Evolutionary conservation across 2,888 invertebrate genomes (phyloP), one percentile per base, ranked within the genome.

Genomic region (Netelia melanura): DNA sequence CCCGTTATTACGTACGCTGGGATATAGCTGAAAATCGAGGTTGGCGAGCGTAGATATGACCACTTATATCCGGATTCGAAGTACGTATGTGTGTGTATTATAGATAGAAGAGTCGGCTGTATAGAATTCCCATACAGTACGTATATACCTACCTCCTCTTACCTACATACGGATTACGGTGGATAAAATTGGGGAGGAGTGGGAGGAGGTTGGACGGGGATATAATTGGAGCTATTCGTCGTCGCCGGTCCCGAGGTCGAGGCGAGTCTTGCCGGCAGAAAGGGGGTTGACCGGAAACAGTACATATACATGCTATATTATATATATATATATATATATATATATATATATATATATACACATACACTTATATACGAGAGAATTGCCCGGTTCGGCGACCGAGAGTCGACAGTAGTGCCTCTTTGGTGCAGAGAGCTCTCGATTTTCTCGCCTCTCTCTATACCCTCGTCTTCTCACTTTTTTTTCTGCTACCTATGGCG

Each of bases 401-500:
- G 30, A 78, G 61, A 58, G 23, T 54, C 38, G 78, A 77, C 77
- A 77, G 67, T 77, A 77, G 67, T 68, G 77, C 17, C 68, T 52
- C 70, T 62, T 70, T 62, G 14, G 11, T 6, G 14, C 14, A 11
- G 25, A 62, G 48, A 78, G 48, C 68, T 78, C 61, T 48, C 21
- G 25, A 23, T 62, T 30, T 56, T 58, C 68, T 70, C 38, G 56
- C 48, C 44, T 61, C 61, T 68, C 56, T 67, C 68, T 48, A 25
- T 61, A n/a, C 17, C 25, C 68, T 61, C 44, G 48, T 48, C 38
- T 67, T 75, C 23, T 75, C 44, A 38, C 25, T n/a, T 68, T 74
- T 74, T 72, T 65, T 67, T 25, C n/a, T 23, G 38, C 54, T 6
- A 54, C 38, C 77, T 68, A 9, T 58, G n/a, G 30, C 21, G 2